phyloP scores from a whole-genome alignment of 2,888 invertebrate genomes.

The Uropetala carovei region DNA sequence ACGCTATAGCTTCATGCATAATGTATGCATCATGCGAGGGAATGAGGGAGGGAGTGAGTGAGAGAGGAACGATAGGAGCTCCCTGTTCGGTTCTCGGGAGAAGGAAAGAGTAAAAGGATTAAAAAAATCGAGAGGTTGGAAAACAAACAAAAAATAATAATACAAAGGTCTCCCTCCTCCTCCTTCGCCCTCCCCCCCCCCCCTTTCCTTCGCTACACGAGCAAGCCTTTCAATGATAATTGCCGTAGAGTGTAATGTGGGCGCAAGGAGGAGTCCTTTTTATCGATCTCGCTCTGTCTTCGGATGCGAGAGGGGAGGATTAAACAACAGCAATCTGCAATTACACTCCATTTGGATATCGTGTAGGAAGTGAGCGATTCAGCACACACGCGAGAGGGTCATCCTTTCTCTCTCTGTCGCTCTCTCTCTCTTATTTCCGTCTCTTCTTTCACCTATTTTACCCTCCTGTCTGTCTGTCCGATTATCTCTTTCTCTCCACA shows the following conservation, averaged over 20 bases:
- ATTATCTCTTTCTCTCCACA: background rate
- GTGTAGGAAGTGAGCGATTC: constrained; percentile 14
- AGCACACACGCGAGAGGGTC: background rate
- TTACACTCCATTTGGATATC: constrained; percentile 35
- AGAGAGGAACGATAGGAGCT: background rate
- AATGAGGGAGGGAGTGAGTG: background rate
- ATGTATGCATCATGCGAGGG: constrained; percentile 29
- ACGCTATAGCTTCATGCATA: constrained; percentile 25
- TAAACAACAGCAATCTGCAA: constrained; percentile 32
- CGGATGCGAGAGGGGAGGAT: background rate
- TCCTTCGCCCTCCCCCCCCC: background rate
- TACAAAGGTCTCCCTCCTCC: background rate
- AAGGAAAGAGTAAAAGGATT: background rate
- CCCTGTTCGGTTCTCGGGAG: background rate
- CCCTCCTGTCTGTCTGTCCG: background rate
- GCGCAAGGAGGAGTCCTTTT: background rate
- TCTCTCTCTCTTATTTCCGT: background rate
- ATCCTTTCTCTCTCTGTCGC: background rate
- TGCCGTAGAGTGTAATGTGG: constrained; percentile 23
- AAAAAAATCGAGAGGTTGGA: background rate
- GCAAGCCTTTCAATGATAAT: constrained; percentile 32
- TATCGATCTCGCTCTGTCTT: background rate
- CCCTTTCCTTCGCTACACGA: background rate
- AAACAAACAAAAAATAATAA: background rate
- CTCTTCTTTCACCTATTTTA: background rate